phyloP scores from a whole-genome alignment of 2,888 invertebrate species.

The Zele albiditarsus region DNA sequence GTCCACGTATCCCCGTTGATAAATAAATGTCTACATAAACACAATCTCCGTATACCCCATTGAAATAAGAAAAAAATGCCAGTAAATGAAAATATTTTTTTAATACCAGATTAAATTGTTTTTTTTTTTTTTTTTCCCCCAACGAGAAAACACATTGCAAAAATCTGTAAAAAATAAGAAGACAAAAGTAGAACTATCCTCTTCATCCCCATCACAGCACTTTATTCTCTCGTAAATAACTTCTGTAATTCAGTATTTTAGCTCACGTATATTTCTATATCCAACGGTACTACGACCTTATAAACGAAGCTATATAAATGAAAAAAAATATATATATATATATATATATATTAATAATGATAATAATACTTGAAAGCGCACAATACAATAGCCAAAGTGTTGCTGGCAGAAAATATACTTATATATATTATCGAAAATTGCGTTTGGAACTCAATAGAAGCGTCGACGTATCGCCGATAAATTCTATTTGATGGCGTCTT shows the following conservation, averaged over 20 bases:
- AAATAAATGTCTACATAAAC: not conserved
- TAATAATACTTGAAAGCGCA: not conserved
- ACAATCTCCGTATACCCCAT: not conserved
- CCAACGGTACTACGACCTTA: not conserved
- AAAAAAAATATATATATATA: not conserved
- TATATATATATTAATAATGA: not conserved
- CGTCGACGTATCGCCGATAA: conserved; percentile 28
- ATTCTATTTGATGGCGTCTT: conserved; percentile 34
- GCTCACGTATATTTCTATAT: not conserved
- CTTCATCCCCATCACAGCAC: conserved; percentile 16
- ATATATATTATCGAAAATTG: conserved; percentile 31
- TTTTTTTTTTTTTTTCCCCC: not conserved
- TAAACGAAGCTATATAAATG: not conserved
- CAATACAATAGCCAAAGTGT: not conserved
- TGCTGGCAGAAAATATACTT: not conserved
- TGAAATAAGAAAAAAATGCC: not conserved
- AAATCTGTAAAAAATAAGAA: not conserved
- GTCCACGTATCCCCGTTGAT: not conserved
- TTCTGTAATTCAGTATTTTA: conserved; percentile 10
- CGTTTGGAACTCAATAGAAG: conserved; percentile 21
- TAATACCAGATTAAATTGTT: not conserved
- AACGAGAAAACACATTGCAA: too few relatives aligned
- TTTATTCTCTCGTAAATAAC: conserved; percentile 33
- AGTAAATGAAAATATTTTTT: not conserved
- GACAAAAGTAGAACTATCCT: not conserved